Conservation (phyloP, 2,113 vertebrate genomes). For the Rhinolophus ferrumequinum region DNA sequence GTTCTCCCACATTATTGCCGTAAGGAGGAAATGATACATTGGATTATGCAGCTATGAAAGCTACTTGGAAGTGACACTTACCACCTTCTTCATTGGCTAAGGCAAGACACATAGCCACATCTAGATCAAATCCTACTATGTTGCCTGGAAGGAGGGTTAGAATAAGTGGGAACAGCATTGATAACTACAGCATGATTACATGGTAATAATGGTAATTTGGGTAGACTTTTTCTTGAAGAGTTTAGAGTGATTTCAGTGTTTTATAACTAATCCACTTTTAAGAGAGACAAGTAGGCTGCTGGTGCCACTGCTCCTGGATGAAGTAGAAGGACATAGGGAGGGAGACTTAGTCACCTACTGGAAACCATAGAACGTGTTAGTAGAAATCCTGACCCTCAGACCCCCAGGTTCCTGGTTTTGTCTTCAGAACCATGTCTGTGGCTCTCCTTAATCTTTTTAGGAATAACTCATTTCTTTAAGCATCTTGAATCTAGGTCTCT, state of each 20-base stretch:
- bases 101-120: background rate
- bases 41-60: background rate
- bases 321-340: background rate
- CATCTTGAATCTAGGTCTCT: background rate
- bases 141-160: background rate
- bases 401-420: rapidly evolving
- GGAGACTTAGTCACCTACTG: background rate
- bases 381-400: background rate
- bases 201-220: background rate
- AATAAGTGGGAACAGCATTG: background rate
- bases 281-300: conserved; percentile 22
- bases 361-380: background rate
- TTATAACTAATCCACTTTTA: background rate
- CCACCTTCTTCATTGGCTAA: background rate
- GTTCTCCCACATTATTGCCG: background rate
- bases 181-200: background rate
- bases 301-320: background rate
- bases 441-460: background rate
- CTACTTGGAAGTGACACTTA: background rate
- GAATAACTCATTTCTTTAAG: background rate
- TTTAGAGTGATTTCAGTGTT: conserved; percentile 29
- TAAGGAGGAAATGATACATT: background rate
- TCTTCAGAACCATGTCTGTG: background rate
- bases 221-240: background rate
- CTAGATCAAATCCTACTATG: background rate